Evolutionary conservation across 1,140 invertebrate genomes (phyloP), one percentile per base, ranked within the genome.

Genomic region (Drosophila pallidifrons): DNA sequence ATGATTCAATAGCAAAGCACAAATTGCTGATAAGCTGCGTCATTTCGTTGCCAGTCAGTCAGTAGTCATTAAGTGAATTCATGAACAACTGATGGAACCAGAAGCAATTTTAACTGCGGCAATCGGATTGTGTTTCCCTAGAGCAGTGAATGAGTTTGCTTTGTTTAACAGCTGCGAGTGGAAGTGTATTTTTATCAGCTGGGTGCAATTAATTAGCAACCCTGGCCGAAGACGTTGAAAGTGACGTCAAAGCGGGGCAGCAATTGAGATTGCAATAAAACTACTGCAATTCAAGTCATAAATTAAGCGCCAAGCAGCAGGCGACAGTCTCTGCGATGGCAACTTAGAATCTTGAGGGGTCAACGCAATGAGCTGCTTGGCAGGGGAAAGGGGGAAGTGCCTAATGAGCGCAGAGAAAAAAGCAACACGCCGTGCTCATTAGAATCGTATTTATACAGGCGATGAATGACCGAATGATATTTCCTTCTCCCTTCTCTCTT

Each of bases 401-500:
- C 43, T 75, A 75, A 69, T 75, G 72, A 75, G 65, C 32, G 71
- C 57, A 41, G 71, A 52, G 30, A 55, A 60, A 55, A 60, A 59
- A 68, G 51, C 59, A 49, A 60, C 60, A 71, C 13, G 60, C 57
- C 38, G 72, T 43, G 66, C 72, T 75, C 72, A 75, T 75, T 75
- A 75, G 72, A 61, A 63, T 63, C 66, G 66, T 70, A 75, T 75
- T 75, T 75, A 75, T 69, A 47, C 57, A 49, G 51, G 46, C 72
- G 66, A 63, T 43, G 72, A 75, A 52, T 71, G 67, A 54, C 67
- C 73, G 25, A 49, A 13, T 49, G 49, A 38, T 25, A 16, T 25
- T 51, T 35, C 20, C 32, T 10, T 8, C 32, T 15, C 25, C 7
- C 25, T n/a, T n/a, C n/a, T 41, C 47, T 15, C 13, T 15, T 15